Evolutionary conservation across 1,140 invertebrate species (phyloP), one percentile per base, ranked within the genome.

Genomic region (Musca domestica): DNA sequence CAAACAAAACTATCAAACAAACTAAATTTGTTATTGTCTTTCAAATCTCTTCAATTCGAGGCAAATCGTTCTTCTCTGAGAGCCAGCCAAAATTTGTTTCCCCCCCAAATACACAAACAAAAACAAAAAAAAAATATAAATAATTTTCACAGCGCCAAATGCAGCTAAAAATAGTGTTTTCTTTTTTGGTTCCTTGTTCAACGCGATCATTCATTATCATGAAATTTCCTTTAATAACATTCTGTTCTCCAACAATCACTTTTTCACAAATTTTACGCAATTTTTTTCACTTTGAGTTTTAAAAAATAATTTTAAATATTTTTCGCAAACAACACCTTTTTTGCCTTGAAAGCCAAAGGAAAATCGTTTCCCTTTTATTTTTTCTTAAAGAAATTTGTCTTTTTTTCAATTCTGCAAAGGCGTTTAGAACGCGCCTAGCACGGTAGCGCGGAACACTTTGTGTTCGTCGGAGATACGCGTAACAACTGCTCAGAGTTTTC

Each of bases 81-180:
- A 30, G 27, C 9, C 9, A 30, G 27, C 27, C 27, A 30, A 30
- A 30, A 30, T 4, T 30, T 30, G 27, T 30, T n/a, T 9, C 27
- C 27, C 27, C 27, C 3, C 27, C 27, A 30, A 41, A 41, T 7
- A 10, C 34, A 7, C 34, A 41, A 41, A 41, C 34, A 41, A 9
- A 41, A 41, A 34, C 4, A 61, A 30, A 58, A 12, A 58, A 58
- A n/a, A n/a, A n/a, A n/a, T n/a, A n/a, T n/a, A n/a, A n/a, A n/a
- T n/a, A n/a, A n/a, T n/a, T 61, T 61, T 61, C 56, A 34, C 56
- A 34, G 56, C 34, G 19, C 56, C 56, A 61, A 61, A 61, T 61
- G 27, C 17, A 19, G 56, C 56, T 61, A 61, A 61, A 61, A 61
- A 61, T 61, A 61, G 56, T 61, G 52, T 34, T 61, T 56, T 58